A percentile compares a stretch with the other conserved stretches of the same genome.
phyloP scores from a whole-genome alignment of 1,140 invertebrate species.

The Triops cancriformis region DNA sequence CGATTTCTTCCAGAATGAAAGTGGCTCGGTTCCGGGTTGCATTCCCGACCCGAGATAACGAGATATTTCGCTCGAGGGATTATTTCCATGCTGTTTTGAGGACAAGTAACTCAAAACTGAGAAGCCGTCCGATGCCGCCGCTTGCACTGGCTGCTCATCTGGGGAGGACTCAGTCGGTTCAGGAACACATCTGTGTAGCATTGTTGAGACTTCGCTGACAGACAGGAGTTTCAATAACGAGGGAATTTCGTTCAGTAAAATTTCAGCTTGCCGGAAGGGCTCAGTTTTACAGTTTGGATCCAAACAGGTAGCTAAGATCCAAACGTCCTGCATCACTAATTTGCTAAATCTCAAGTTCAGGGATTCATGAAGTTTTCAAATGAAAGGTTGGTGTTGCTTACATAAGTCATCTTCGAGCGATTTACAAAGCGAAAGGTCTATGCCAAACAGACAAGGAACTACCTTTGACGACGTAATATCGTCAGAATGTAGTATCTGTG shows the following conservation, averaged over 20 bases:
- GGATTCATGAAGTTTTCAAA: not conserved
- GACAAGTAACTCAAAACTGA: not conserved
- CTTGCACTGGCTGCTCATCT: not conserved
- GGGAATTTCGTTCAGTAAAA: not conserved
- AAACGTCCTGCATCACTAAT: not conserved
- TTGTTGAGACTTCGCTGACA: not conserved
- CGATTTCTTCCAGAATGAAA: not conserved
- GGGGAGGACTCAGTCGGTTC: not conserved
- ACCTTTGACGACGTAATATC: slow-evolving; percentile 6
- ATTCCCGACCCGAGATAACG: not conserved
- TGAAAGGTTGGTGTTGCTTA: not conserved
- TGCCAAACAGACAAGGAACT: slow-evolving; percentile 17
- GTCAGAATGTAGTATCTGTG: not conserved
- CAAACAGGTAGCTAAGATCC: not conserved
- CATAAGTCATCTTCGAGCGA: not conserved
- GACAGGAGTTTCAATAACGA: not conserved
- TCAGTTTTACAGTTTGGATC: not conserved
- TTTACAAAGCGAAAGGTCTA: not conserved
- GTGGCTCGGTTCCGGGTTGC: not conserved
- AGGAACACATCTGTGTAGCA: not conserved
- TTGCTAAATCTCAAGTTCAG: not conserved
- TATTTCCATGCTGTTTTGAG: not conserved
- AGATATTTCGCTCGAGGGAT: not conserved
- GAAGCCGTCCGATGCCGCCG: not conserved
- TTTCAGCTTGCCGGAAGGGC: not conserved